Base-by-base conservation (phyloP, 2,797 vertebrate species). In the Scyliorhinus canicula region DNA sequence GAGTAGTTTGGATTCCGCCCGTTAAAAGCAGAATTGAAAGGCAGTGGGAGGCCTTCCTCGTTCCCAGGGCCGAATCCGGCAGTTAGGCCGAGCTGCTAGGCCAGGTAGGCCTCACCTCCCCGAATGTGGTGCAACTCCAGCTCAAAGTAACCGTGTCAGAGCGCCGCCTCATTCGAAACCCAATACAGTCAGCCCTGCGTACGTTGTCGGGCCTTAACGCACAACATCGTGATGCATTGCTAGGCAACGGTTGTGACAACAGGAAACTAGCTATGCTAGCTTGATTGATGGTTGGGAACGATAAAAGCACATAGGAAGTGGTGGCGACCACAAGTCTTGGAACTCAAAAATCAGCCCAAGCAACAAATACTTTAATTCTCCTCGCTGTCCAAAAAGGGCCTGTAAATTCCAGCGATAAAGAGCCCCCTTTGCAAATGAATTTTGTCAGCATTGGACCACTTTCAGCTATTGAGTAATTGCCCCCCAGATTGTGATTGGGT, bases 181-280 rank as follows among this genome's bases (percentile, higher is more conserved):
- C 95, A 95, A 31, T 95, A 1, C n/a, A 31, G 28, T 0, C 85
- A 11, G 85, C 1, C 47, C 31, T 5, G 9, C 26, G 8, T 26
- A 26, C 1, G 0, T 14, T 35, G 12, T 88, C 0, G 31, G 31
- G 31, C 85, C 52, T 88, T 19, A 57, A 35, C 85, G 35, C 52
- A 60, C 85, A 57, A 3, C 12, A 55, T 86, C 96, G 95, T 97
- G 96, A 0, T 44, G 2, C 85, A 95, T 95, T 77, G 74, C 93
- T 85, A 95, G 67, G 90, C 85, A 82, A 95, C 96, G 95, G 95
- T 95, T 95, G 96, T 96, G 96, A 96, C 95, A 96, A 96, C 97
- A 98, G 97, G 97, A 98, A 97, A 97, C 97, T 96, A 96, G 95
- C 95, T 95, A 95, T 96, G 95, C 96, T 96, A 96, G 96, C 96